Evolutionary conservation across 1,140 invertebrate species (phyloP).

Genomic region (Berghia stephanieae): DNA sequence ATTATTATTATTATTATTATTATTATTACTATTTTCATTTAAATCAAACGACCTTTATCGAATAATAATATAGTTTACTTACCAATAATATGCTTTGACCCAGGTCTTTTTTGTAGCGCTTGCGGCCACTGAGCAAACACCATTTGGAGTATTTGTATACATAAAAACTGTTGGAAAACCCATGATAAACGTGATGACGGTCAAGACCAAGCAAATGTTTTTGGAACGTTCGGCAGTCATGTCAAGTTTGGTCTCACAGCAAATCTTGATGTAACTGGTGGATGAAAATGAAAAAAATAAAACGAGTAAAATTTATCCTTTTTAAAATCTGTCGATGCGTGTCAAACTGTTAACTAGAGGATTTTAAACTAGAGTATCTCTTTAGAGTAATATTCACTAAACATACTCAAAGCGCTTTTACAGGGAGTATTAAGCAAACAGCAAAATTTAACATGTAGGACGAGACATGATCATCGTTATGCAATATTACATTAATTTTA

Average conservation of each 20-base stretch:
- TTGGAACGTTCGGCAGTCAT: background rate
- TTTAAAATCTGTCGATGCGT: too few relatives aligned
- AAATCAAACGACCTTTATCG: background rate
- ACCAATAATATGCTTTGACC: background rate
- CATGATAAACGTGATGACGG: background rate
- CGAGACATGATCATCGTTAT: too few relatives aligned
- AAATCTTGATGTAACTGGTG: conserved; percentile 4
- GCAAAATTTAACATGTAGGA: too few relatives aligned
- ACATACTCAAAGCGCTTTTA: too few relatives aligned
- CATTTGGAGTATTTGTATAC: background rate
- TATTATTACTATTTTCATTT: background rate
- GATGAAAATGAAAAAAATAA: background rate
- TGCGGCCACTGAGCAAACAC: background rate
- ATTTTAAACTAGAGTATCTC: too few relatives aligned
- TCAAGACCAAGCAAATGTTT: background rate
- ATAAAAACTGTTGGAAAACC: background rate
- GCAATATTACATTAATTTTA: too few relatives aligned
- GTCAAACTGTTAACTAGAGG: too few relatives aligned
- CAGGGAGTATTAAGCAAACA: too few relatives aligned
- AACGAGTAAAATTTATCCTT: too few relatives aligned
- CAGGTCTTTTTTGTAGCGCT: background rate
- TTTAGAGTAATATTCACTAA: too few relatives aligned
- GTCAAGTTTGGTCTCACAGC: background rate
- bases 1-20: background rate
- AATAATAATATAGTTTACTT: background rate